Conservation (phyloP, 2,113 vertebrate genomes). For the Upupa epops region DNA sequence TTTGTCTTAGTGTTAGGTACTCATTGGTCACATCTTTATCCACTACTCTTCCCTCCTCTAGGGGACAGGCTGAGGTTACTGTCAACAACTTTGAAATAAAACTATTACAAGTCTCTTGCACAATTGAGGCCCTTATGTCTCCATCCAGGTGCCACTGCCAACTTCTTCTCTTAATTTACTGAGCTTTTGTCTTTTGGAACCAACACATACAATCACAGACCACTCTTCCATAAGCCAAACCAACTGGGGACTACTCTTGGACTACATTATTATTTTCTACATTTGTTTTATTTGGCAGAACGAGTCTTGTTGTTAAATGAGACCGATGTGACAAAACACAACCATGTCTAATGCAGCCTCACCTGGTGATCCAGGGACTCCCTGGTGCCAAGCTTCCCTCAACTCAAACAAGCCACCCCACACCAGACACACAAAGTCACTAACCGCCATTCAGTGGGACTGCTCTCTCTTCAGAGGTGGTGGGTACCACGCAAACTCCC, state of each 20-base stretch:
- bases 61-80: background rate
- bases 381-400: background rate
- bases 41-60: background rate
- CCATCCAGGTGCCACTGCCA: background rate
- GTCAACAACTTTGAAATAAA: background rate
- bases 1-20: background rate
- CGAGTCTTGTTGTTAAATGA: background rate
- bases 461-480: background rate
- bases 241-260: background rate
- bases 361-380: background rate
- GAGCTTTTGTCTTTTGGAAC: background rate
- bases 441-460: background rate
- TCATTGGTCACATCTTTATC: background rate
- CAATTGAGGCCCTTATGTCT: background rate
- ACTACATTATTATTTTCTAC: background rate
- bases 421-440: background rate
- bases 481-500: fast-evolving
- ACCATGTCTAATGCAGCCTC: background rate
- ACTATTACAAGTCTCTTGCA: background rate
- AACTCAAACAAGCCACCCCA: background rate
- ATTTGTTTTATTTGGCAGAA: background rate
- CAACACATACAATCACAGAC: background rate
- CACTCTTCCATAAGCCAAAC: background rate
- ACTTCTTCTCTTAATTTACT: background rate
- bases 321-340: background rate